These are phyloP conservation scores for Micromys minutus DNA, from an alignment of 2,113 vertebrate species.

Conservation along the genomic window DNA sequence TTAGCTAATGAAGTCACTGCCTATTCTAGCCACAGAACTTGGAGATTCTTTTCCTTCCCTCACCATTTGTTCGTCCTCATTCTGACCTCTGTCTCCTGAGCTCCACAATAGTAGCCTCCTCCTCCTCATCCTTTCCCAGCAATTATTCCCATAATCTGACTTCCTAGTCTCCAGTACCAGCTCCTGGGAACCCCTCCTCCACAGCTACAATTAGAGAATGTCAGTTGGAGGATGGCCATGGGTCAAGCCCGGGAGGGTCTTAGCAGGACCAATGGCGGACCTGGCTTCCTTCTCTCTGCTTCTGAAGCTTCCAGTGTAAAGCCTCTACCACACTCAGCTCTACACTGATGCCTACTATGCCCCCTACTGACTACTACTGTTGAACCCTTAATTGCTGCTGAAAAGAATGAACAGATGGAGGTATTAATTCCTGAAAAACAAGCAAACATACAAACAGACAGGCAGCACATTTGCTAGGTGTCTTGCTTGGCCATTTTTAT, in stretches of 20 bases:
- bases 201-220: not conserved
- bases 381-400: not conserved
- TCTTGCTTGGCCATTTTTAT: not conserved
- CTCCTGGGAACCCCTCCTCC: not conserved
- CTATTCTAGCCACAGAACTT: not conserved
- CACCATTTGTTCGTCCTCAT: not conserved
- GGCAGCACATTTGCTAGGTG: not conserved
- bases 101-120: not conserved
- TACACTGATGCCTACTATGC: not conserved
- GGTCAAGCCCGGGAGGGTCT: not conserved
- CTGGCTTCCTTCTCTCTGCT: fast-evolving
- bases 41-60: not conserved
- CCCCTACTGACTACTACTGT: not conserved
- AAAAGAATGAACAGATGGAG: constrained; percentile 23
- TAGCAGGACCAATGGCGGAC: not conserved
- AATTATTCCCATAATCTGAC: not conserved
- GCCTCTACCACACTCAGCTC: not conserved
- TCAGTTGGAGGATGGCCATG: fast-evolving
- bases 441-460: not conserved
- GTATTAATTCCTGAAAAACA: not conserved
- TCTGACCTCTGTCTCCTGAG: not conserved
- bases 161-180: not conserved
- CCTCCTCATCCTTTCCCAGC: not conserved
- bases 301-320: not conserved
- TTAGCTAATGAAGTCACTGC: not conserved